These are phyloP conservation scores for Melinaea marsaeus DNA, from an alignment of 2,888 invertebrate genomes.

Conservation along the genomic window DNA sequence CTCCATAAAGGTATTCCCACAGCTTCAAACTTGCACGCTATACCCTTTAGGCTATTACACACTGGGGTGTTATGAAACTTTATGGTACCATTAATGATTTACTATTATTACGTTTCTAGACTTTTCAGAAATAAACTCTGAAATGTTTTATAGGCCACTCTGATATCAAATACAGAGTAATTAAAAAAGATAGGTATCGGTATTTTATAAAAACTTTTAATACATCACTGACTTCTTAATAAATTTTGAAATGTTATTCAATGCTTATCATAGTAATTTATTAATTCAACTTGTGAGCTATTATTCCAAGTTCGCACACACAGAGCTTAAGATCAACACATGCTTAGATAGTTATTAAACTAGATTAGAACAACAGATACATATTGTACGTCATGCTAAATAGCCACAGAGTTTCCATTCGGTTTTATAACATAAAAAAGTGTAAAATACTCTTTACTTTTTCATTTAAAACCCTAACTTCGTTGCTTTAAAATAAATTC, in stretches of 20 bases:
- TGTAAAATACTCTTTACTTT: not conserved
- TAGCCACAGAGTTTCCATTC: too few relatives aligned
- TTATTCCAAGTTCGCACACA: too few relatives aligned
- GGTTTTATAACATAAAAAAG: too few relatives aligned
- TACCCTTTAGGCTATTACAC: slow-evolving; percentile 6
- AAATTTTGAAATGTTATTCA: too few relatives aligned
- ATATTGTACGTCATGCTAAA: too few relatives aligned
- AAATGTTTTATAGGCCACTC: not conserved
- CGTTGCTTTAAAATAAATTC: not conserved
- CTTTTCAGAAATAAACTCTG: not conserved
- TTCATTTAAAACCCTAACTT: not conserved
- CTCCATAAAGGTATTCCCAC: slow-evolving; percentile 2
- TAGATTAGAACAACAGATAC: too few relatives aligned
- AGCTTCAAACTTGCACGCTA: slow-evolving; percentile 5
- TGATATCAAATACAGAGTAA: not conserved
- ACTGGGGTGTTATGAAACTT: slow-evolving; percentile 4
- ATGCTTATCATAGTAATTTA: too few relatives aligned
- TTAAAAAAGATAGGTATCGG: not conserved
- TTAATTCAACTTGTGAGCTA: too few relatives aligned
- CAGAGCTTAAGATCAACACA: too few relatives aligned
- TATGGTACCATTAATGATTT: slow-evolving; percentile 2
- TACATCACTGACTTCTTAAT: not conserved
- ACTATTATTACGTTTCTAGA: not conserved
- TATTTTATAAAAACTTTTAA: not conserved
- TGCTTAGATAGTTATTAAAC: too few relatives aligned